A percentile compares a stretch with the other conserved stretches of the same genome.
These are phyloP conservation scores for Drosophila watanabei DNA, from an alignment of 1,140 invertebrate species.

Conservation along the genomic window DNA sequence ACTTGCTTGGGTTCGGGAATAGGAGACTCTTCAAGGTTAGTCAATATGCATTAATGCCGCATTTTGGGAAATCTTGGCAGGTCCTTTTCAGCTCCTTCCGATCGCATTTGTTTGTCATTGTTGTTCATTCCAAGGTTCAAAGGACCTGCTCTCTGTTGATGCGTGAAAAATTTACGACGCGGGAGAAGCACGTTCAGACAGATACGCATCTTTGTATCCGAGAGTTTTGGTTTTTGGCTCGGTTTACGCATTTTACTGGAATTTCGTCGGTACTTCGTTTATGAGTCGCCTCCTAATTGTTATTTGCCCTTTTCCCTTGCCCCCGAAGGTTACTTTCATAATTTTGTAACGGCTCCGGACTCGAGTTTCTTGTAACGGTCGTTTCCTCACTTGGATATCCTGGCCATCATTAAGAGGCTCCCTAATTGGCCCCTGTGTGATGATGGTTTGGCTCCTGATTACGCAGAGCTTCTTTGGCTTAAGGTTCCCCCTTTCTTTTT, in stretches of 20 bases:
- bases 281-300: constrained; percentile 67
- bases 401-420: constrained; percentile 17
- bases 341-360: constrained; percentile 51
- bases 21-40: constrained; percentile 69
- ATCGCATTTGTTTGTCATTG: constrained; percentile 76
- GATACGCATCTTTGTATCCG: constrained; percentile 26
- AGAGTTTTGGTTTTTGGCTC: constrained; percentile 49
- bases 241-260: constrained; percentile 63
- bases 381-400: constrained; percentile 8
- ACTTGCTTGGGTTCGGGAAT: constrained; percentile 34
- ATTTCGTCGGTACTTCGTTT: constrained; percentile 73
- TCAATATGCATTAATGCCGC: constrained; percentile 79
- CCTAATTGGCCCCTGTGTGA: constrained; percentile 21
- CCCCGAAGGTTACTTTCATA: constrained; percentile 39
- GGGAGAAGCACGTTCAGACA: constrained; percentile 50
- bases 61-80: constrained; percentile 73
- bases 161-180: constrained; percentile 71
- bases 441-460: constrained; percentile 16
- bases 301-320: constrained; percentile 47
- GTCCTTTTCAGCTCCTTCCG: constrained; percentile 60
- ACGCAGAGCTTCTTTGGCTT: constrained; percentile 21
- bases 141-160: constrained; percentile 59
- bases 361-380: constrained; percentile 56
- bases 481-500: constrained; percentile 12
- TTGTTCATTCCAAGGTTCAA: constrained; percentile 61